phyloP scores from a whole-genome alignment of 2,113 vertebrate genomes.

The Agapornis roseicollis region DNA sequence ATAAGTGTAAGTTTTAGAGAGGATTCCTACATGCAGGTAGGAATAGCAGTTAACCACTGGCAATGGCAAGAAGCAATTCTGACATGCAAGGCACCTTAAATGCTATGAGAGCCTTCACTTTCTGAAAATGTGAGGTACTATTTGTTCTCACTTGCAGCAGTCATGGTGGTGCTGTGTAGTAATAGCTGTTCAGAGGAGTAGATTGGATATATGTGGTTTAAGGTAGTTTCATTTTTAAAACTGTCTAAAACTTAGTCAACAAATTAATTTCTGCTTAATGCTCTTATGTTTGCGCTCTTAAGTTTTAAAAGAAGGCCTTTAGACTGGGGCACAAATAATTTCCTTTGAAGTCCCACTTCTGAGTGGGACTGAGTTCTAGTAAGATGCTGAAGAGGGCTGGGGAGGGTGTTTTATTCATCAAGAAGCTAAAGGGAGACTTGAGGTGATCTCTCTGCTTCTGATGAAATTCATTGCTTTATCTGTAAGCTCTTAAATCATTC shows the following conservation, averaged over 20 bases:
- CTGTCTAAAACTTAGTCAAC: not conserved
- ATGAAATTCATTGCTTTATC: conserved; percentile 49
- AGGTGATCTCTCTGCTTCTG: conserved; percentile 10
- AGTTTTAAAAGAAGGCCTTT: not conserved
- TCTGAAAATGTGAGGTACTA: not conserved
- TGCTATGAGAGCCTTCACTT: not conserved
- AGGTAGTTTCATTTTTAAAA: not conserved
- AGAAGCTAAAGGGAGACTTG: not conserved
- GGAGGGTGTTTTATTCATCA: not conserved
- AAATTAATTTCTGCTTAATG: not conserved
- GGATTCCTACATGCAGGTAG: not conserved
- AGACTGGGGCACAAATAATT: not conserved
- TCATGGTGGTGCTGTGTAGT: rapidly evolving
- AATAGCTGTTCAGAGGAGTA: not conserved
- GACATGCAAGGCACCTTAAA: not conserved
- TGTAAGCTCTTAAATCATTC: conserved; percentile 56
- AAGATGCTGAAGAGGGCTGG: not conserved
- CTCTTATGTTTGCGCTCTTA: not conserved
- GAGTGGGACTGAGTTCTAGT: not conserved
- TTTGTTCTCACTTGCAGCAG: not conserved
- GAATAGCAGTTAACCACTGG: not conserved
- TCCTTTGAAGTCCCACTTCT: not conserved
- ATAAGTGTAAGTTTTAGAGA: not conserved
- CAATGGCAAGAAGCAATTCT: not conserved
- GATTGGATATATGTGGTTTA: not conserved